Percentiles rank a stretch among this genome's conserved stretches.
Conservation (phyloP, 2,113 vertebrate genomes). For the Xiphophorus hellerii region DNA sequence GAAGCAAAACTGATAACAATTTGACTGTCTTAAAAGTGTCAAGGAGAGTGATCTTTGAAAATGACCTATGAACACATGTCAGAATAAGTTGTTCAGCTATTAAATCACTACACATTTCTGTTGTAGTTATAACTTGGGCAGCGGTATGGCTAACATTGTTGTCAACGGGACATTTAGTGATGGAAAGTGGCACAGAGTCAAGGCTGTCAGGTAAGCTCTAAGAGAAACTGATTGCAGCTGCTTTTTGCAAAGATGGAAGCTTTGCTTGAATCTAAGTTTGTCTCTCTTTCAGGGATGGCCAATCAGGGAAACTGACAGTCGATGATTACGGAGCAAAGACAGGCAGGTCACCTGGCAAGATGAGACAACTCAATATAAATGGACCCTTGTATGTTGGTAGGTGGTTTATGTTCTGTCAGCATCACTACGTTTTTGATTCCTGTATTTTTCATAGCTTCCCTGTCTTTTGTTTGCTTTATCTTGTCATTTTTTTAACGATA, state of each 20-base stretch:
- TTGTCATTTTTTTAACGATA: conserved; percentile 54
- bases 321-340: conserved; percentile 95
- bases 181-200: conserved; percentile 92
- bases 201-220: conserved; percentile 87
- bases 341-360: conserved; percentile 89
- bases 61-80: conserved; percentile 3
- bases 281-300: conserved; percentile 85
- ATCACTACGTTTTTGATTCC: neutral
- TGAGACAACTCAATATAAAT: conserved; percentile 95
- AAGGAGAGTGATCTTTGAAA: neutral
- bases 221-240: neutral
- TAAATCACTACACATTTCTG: conserved; percentile 10
- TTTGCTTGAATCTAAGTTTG: neutral
- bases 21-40: neutral
- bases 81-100: neutral
- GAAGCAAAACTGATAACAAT: neutral
- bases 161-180: conserved; percentile 92
- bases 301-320: conserved; percentile 92
- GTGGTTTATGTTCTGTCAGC: conserved; percentile 38
- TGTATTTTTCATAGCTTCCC: neutral
- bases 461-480: neutral
- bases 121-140: conserved; percentile 92
- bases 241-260: neutral
- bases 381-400: conserved; percentile 92
- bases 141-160: conserved; percentile 81